A percentile compares a stretch with the other conserved stretches of the same genome.
These are phyloP conservation scores for Drosophila burlai DNA, from an alignment of 1,140 invertebrate species.

Conservation along the genomic window DNA sequence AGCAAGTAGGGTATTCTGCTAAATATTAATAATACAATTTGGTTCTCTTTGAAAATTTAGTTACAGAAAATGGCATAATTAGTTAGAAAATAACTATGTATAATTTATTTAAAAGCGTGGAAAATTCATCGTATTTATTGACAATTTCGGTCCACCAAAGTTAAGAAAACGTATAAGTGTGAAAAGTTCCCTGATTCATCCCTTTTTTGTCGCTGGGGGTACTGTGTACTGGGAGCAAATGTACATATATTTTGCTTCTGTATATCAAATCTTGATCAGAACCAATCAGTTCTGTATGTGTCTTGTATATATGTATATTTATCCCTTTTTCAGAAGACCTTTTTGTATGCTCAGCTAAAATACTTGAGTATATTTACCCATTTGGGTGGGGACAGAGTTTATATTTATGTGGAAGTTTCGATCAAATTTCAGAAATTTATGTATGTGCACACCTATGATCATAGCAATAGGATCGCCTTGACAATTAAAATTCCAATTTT, in stretches of 20 bases:
- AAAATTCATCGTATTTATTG: neutral
- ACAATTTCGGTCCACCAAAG: neutral
- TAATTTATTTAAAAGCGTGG: neutral
- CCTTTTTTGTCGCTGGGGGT: neutral
- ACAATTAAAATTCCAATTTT: neutral
- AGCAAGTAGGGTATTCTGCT: neutral
- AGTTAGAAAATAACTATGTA: neutral
- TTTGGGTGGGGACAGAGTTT: no score
- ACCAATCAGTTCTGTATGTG: neutral
- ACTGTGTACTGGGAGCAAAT: neutral
- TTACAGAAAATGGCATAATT: neutral
- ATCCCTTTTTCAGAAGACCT: neutral
- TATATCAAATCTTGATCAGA: neutral
- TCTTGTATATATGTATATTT: no score
- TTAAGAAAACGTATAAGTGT: neutral
- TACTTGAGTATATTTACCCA: neutral
- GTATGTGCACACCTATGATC: neutral
- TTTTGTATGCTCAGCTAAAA: slow-evolving; percentile 7
- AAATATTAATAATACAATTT: neutral
- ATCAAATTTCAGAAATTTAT: neutral
- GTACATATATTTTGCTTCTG: neutral
- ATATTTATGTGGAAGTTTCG: neutral
- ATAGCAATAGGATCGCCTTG: neutral
- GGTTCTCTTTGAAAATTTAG: neutral
- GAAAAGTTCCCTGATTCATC: neutral